Evolutionary conservation across 1,140 invertebrate species (phyloP).

Genomic region (Steinernema khuongi): DNA sequence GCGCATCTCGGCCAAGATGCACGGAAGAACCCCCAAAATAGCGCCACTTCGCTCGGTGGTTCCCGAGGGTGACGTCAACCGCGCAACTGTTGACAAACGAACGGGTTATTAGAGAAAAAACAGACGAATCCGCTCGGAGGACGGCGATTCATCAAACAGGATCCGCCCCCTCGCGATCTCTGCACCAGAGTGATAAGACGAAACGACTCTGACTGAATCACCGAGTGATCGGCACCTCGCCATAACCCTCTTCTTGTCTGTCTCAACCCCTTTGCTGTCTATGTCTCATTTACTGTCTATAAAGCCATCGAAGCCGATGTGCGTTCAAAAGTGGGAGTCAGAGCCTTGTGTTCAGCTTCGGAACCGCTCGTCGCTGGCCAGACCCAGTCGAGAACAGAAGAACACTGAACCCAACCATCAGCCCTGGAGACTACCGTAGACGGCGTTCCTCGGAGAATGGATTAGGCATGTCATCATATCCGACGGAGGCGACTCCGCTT

Average conservation of each 20-base stretch:
- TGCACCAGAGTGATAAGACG: no score
- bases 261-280: not conserved
- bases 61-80: no score
- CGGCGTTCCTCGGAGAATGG: conserved; percentile 1
- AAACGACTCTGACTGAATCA: no score
- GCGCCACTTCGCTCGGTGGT: no score
- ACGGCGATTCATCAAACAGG: not conserved
- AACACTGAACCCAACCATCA: conserved; percentile 1
- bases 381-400: not conserved
- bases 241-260: not conserved
- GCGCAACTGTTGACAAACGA: not conserved
- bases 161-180: not conserved
- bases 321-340: not conserved
- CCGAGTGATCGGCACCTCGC: no score
- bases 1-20: no score
- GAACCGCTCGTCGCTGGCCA: not conserved
- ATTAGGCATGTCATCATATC: conserved; percentile 12
- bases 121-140: not conserved
- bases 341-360: conserved; percentile 1
- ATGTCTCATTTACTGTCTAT: no score
- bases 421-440: not conserved
- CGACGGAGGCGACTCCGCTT: not conserved
- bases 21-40: no score
- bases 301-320: no score
- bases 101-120: not conserved